Conservation (phyloP, 2,888 invertebrate species). For the Reticulitermes lucifugus region DNA sequence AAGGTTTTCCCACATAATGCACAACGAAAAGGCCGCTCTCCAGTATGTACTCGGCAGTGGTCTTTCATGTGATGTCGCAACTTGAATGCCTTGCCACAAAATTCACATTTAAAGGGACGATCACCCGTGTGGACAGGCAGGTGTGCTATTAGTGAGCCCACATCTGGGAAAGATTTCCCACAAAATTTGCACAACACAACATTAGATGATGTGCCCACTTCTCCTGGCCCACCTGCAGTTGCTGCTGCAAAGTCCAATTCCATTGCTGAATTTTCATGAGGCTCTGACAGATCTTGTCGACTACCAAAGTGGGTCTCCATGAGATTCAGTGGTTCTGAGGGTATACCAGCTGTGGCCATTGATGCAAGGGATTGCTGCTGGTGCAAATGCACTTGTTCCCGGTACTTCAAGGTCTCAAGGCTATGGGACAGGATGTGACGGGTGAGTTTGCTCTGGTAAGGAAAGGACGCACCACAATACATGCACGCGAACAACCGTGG, state of each 20-base stretch:
- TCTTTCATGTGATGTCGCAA: slow-evolving; percentile 94
- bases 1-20: slow-evolving; percentile 91
- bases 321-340: slow-evolving; percentile 60
- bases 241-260: slow-evolving; percentile 52
- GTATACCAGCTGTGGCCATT: slow-evolving; percentile 48
- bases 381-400: slow-evolving; percentile 75
- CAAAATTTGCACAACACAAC: slow-evolving; percentile 93
- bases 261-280: slow-evolving; percentile 51
- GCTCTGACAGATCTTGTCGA: slow-evolving; percentile 55
- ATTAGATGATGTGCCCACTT: slow-evolving; percentile 55
- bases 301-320: slow-evolving; percentile 59
- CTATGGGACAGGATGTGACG: slow-evolving; percentile 91
- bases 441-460: slow-evolving; percentile 91
- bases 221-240: slow-evolving; percentile 65
- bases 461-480: slow-evolving; percentile 90
- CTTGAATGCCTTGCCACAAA: slow-evolving; percentile 94
- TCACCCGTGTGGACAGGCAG: slow-evolving; percentile 91
- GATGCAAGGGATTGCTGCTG: slow-evolving; percentile 64
- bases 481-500: slow-evolving; percentile 81
- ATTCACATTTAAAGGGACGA: slow-evolving; percentile 92
- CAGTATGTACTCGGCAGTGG: slow-evolving; percentile 93
- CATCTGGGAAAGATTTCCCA: slow-evolving; percentile 92
- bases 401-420: slow-evolving; percentile 87
- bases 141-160: slow-evolving; percentile 87
- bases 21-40: slow-evolving; percentile 90